A percentile compares a stretch with the other conserved stretches of the same genome.
Conservation (phyloP, 53 echinoderm and acorn worm species). For the Actinopyga echinites region DNA sequence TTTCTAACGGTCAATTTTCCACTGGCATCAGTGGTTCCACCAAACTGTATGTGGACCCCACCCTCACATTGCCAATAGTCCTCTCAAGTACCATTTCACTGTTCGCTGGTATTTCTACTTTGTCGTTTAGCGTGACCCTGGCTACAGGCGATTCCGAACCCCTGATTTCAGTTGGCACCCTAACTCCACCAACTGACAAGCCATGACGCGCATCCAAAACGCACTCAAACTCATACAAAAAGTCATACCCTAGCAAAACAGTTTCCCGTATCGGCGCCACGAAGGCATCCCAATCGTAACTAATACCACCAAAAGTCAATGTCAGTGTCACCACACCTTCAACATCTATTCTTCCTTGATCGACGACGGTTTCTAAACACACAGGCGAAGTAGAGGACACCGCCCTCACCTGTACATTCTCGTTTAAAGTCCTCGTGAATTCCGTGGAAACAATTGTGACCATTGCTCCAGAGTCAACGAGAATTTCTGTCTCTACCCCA, state of each 20-base stretch:
- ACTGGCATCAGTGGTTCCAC: background rate
- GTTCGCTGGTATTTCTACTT: background rate
- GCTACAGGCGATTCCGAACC: background rate
- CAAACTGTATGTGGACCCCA: background rate
- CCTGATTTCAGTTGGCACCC: background rate
- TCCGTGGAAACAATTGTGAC: constrained; percentile 43
- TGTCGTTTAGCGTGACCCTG: background rate
- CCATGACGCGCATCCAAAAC: background rate
- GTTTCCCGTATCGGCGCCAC: background rate
- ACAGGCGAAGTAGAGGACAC: background rate
- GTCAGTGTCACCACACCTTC: background rate
- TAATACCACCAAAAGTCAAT: too few species aligned
- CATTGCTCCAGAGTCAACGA: constrained; percentile 45
- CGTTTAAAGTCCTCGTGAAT: background rate
- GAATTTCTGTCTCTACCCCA: constrained; percentile 6
- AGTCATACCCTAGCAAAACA: constrained; percentile 16
- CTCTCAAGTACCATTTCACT: constrained; percentile 10
- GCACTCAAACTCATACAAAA: constrained; percentile 7
- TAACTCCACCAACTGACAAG: background rate
- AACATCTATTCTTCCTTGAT: background rate
- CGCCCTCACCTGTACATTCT: background rate
- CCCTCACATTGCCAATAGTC: background rate
- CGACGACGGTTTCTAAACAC: background rate
- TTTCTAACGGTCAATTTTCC: constrained; percentile 9
- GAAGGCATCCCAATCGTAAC: too few species aligned